Evolutionary conservation across 2,797 vertebrate species (phyloP), one percentile per base, ranked within the genome.

Genomic region (Siniperca scherzeri): DNA sequence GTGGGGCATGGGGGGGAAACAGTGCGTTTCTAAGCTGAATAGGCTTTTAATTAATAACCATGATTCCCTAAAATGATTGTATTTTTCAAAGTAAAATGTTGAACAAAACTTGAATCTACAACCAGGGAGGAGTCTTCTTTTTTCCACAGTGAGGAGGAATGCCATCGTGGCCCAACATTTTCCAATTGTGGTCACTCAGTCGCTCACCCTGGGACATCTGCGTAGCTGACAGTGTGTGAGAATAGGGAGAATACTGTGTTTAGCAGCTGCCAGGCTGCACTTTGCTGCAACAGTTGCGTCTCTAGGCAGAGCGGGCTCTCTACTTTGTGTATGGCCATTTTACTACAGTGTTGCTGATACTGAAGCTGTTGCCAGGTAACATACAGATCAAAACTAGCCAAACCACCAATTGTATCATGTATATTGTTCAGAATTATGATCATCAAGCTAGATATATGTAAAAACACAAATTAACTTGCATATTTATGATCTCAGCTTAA

Each of bases 151-250:
- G 57, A 77, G 22, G 52, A 74, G 25, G 56, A 72, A 50, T 13
- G 16, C 25, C 53, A 11, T 22, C 33, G 14, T 57, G 12, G 7
- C 25, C 52, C 14, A 62, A 61, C 55, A 56, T 50, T 78, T 74
- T 77, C 48, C 33, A 61, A n/a, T 57, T 55, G 76, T 30, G 27
- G 64, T 74, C 83, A 69, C 69, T 70, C 56, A 44, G 38, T 16
- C 1, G 22, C 57, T 38, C 65, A 55, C 38, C 11, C 21, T 5
- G 60, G 64, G 56, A 81, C 48, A 4, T 40, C 38, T 46, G 57
- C 69, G 30, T 50, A 70, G 78, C 73, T 78, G 77, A 73, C 59
- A 42, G 70, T 70, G 68, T 80, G 50, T 68, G 40, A 71, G 60
- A 69, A 59, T 42, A 73, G 27, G 57, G 53, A 74, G 21, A 73